These are phyloP conservation scores for Morone chrysops DNA, from an alignment of 2,113 vertebrate species.

Conservation along the genomic window DNA sequence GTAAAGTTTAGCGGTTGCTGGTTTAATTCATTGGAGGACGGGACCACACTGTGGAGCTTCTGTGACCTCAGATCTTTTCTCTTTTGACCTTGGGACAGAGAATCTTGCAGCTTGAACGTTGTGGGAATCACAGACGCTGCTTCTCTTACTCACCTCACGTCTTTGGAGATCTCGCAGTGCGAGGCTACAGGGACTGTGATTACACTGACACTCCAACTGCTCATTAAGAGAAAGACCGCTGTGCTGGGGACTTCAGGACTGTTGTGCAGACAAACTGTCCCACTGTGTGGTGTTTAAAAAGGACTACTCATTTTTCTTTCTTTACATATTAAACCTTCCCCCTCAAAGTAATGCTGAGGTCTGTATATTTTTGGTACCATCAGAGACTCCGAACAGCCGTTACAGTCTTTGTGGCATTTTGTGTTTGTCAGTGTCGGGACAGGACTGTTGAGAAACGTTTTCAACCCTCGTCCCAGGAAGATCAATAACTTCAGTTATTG, in stretches of 20 bases:
- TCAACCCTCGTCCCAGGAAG: neutral
- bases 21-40: conserved; percentile 1
- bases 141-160: neutral
- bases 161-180: neutral
- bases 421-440: conserved; percentile 13
- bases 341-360: neutral
- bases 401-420: conserved; percentile 22
- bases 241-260: conserved; percentile 10
- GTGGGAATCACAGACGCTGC: neutral
- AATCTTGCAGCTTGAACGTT: conserved; percentile 1
- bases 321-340: neutral
- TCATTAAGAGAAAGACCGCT: neutral
- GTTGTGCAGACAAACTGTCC: conserved; percentile 6
- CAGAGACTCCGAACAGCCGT: neutral
- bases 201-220: neutral
- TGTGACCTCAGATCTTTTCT: neutral
- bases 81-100: neutral
- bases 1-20: neutral
- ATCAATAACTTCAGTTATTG: neutral
- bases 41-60: neutral
- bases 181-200: neutral
- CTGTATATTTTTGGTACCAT: neutral
- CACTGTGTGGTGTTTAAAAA: conserved; percentile 16
- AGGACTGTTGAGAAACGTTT: neutral
- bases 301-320: neutral